phyloP scores from a whole-genome alignment of 2,797 vertebrate species.

The Toxotes lorentzi region DNA sequence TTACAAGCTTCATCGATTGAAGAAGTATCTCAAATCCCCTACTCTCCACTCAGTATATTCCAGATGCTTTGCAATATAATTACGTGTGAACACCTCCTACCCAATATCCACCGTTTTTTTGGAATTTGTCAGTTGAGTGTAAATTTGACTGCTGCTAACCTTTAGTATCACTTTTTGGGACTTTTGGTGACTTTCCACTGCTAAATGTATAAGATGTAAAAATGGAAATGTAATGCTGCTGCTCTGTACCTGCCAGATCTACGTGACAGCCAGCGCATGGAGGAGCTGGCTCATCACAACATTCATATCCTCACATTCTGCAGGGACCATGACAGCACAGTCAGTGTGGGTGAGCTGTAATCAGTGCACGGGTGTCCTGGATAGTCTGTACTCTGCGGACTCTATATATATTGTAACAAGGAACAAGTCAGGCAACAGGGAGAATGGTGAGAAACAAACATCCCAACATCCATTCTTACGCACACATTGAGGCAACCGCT shows the following conservation, averaged over 20 bases:
- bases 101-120: background rate
- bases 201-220: constrained; percentile 58
- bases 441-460: constrained; percentile 29
- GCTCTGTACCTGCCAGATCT: constrained; percentile 59
- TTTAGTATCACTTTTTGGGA: background rate
- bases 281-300: constrained; percentile 60
- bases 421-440: constrained; percentile 36
- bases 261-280: constrained; percentile 57
- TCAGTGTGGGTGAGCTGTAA: constrained; percentile 52
- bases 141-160: background rate
- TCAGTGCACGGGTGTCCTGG: constrained; percentile 51
- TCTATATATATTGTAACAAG: constrained; percentile 38
- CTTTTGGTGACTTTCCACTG: background rate
- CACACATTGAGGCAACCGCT: constrained; percentile 33
- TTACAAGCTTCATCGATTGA: constrained; percentile 4
- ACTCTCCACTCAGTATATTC: background rate
- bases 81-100: background rate
- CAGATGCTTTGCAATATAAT: constrained; percentile 1
- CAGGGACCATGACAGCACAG: constrained; percentile 54
- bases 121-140: background rate
- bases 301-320: constrained; percentile 52
- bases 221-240: constrained; percentile 48
- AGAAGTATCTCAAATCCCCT: background rate
- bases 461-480: constrained; percentile 19
- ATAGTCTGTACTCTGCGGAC: constrained; percentile 43